These are phyloP conservation scores for Wiebesia pumilae DNA, from an alignment of 1,140 invertebrate species.

Conservation along the genomic window DNA sequence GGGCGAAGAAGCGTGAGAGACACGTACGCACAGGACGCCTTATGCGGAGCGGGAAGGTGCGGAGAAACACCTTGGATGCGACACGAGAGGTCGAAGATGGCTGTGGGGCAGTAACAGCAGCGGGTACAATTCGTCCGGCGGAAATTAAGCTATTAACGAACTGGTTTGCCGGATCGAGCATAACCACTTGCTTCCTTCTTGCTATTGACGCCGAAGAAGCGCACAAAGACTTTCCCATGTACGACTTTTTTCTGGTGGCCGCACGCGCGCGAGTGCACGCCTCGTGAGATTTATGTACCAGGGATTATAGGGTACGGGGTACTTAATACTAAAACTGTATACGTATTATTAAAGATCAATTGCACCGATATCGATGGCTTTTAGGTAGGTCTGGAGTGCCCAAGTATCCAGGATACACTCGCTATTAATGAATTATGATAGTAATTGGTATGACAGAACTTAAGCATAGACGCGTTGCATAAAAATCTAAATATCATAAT, in stretches of 20 bases:
- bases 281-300: background rate
- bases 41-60: constrained; percentile 25
- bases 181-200: constrained; percentile 40
- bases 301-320: background rate
- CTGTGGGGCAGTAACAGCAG: background rate
- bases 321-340: background rate
- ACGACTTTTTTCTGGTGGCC: constrained; percentile 19
- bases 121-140: constrained; percentile 29
- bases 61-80: constrained; percentile 30
- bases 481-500: background rate
- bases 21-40: background rate
- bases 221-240: constrained; percentile 43
- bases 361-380: constrained; percentile 22
- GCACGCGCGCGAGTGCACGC: background rate
- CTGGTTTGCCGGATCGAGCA: constrained; percentile 51
- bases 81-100: background rate
- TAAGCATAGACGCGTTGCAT: background rate
- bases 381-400: background rate
- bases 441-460: background rate
- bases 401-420: background rate
- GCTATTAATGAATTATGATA: constrained; percentile 2
- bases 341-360: constrained; percentile 38
- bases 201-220: background rate
- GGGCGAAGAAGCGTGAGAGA: constrained; percentile 20
- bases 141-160: constrained; percentile 58